Evolutionary conservation across 2,888 invertebrate genomes (phyloP), one percentile per base, ranked within the genome.

Genomic region (Xestia sexstrigata): DNA sequence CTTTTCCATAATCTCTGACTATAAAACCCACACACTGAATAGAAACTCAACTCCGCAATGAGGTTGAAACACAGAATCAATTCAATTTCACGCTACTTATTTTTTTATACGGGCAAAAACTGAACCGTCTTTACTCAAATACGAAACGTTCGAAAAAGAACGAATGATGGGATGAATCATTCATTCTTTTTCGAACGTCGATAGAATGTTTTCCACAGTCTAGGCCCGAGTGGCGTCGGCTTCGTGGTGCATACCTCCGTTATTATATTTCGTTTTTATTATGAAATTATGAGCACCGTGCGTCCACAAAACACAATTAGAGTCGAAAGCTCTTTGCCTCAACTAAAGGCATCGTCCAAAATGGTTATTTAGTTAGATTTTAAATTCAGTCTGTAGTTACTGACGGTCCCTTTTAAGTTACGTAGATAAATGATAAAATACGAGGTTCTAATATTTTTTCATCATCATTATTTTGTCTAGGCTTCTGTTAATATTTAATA

Each of bases 251-350:
- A 78, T 78, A 69, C 23, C 58, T 75, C 13, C 20, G 20, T 74
- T 76, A 70, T 76, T 72, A 71, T 26, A 79, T 82, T 78, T 69
- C 35, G n/a, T 66, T 77, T 78, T 83, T 79, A 76, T 79, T 82
- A 85, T 74, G 65, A 76, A 83, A 81, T 78, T 87, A 82, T 76
- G 81, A 81, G 77, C 76, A 58, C 70, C 11, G 65, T 79, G 85
- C 76, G 78, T 74, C 78, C 70, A 85, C 76, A 78, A 82, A 87
- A 81, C 66, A 76, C 58, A 88, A 83, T 85, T 88, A 85, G 65
- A 75, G 76, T 79, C 52, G 52, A 75, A 78, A 74, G 66, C 74
- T 82, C 66, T 81, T 74, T 69, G 60, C 63, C 45, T 67, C 39
- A 73, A 72, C 66, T 74, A 88, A 86, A 74, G 68, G 42, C 62